Conservation (phyloP, 2,888 invertebrate species). For the Leistus spinibarbis region DNA sequence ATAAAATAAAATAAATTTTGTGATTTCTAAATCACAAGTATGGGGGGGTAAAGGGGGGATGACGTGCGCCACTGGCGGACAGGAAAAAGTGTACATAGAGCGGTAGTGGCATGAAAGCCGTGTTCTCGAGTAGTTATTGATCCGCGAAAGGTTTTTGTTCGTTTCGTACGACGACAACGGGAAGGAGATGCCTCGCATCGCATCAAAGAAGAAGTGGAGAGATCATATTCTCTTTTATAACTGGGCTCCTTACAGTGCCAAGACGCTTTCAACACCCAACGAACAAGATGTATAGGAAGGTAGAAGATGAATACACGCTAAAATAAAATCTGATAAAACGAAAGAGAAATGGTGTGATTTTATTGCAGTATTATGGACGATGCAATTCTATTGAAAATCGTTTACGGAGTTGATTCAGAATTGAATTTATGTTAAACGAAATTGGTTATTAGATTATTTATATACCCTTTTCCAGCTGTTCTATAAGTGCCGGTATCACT, state of each 20-base stretch:
- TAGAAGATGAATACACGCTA: background rate
- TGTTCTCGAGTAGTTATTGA: slow-evolving; percentile 5
- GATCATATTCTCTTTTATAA: slow-evolving; percentile 10
- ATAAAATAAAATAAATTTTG: too few relatives aligned
- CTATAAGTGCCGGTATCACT: too few relatives aligned
- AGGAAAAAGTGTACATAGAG: background rate
- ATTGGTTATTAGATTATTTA: too few relatives aligned
- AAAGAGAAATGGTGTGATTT: background rate
- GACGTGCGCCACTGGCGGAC: background rate
- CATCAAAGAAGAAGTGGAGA: background rate
- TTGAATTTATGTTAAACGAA: background rate
- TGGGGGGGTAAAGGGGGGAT: too few relatives aligned
- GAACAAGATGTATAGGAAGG: background rate
- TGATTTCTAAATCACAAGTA: too few relatives aligned
- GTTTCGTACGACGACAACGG: background rate
- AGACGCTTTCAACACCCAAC: background rate
- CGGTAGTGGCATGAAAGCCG: background rate
- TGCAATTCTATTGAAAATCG: background rate
- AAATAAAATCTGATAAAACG: background rate
- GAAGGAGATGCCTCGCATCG: background rate
- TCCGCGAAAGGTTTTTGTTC: background rate
- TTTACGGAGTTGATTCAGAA: background rate
- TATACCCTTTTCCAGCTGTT: too few relatives aligned
- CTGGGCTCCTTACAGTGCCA: background rate
- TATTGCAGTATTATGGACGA: slow-evolving; percentile 1